These are phyloP conservation scores for Cantharis flavilabris DNA, from an alignment of 2,888 invertebrate genomes.

Conservation along the genomic window DNA sequence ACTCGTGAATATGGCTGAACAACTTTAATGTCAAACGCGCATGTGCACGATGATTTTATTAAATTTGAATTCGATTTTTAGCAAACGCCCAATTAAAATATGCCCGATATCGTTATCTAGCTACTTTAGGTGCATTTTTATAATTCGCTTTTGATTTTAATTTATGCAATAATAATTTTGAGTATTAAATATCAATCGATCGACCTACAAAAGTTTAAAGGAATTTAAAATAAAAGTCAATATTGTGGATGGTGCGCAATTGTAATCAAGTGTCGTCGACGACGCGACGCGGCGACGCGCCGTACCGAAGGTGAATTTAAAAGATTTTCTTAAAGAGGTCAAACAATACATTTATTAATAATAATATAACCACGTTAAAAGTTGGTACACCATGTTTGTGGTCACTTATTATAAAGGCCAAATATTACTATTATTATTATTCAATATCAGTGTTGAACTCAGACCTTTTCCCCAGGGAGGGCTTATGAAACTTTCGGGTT, in stretches of 20 bases:
- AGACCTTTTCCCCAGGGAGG: no score
- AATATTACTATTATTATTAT: no score
- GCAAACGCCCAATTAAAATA: not conserved
- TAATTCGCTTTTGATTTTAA: not conserved
- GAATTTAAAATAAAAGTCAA: not conserved
- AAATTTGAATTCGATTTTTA: conserved; percentile 1
- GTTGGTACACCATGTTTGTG: no score
- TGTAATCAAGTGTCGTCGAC: not conserved
- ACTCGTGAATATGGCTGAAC: conserved; percentile 38
- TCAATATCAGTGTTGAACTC: no score
- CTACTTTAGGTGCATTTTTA: not conserved
- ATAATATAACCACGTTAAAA: no score
- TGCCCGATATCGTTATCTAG: not conserved
- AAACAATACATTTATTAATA: not conserved
- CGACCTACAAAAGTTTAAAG: not conserved
- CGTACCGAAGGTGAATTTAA: not conserved
- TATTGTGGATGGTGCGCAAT: not conserved
- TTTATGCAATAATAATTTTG: not conserved
- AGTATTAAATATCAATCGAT: not conserved
- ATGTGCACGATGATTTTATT: conserved; percentile 34
- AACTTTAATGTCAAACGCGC: conserved; percentile 33
- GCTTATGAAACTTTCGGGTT: no score
- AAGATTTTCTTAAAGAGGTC: not conserved
- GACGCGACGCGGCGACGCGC: not conserved
- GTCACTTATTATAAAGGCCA: no score